phyloP scores from a whole-genome alignment of 2,797 vertebrate genomes.

The Oreortyx pictus region DNA sequence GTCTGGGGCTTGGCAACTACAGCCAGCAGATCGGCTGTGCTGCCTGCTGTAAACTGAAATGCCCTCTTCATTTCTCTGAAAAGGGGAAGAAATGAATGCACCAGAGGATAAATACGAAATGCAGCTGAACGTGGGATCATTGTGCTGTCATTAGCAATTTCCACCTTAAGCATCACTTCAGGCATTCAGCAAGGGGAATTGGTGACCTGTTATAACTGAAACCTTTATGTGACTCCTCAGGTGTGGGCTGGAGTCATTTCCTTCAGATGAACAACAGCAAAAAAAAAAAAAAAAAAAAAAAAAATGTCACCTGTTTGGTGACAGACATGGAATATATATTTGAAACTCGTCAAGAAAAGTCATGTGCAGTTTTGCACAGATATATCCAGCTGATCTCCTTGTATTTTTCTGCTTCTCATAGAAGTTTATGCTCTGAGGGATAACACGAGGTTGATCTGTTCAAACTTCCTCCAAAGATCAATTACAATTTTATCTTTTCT shows the following conservation, averaged over 20 bases:
- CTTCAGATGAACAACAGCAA: background rate
- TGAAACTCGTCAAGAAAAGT: background rate
- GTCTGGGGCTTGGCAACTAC: background rate
- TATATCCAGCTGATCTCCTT: background rate
- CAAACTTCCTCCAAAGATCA: background rate
- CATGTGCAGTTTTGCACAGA: background rate
- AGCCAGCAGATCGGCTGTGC: background rate
- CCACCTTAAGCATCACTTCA: background rate
- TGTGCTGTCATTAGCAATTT: background rate
- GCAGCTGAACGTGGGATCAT: background rate
- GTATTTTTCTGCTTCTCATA: background rate
- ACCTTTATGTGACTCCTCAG: background rate
- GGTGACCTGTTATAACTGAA: background rate
- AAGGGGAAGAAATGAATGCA: background rate
- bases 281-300: background rate
- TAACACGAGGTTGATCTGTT: background rate
- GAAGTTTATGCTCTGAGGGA: background rate
- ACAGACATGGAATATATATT: rapidly evolving
- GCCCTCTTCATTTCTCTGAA: background rate
- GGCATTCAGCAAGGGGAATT: background rate
- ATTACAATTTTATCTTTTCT: background rate
- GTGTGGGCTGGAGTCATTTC: background rate
- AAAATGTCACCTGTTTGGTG: background rate
- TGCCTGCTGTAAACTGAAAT: conserved; percentile 1
- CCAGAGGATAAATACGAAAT: background rate